Conservation (phyloP, 23 tunicate genomes). For the Pegea sp. region DNA sequence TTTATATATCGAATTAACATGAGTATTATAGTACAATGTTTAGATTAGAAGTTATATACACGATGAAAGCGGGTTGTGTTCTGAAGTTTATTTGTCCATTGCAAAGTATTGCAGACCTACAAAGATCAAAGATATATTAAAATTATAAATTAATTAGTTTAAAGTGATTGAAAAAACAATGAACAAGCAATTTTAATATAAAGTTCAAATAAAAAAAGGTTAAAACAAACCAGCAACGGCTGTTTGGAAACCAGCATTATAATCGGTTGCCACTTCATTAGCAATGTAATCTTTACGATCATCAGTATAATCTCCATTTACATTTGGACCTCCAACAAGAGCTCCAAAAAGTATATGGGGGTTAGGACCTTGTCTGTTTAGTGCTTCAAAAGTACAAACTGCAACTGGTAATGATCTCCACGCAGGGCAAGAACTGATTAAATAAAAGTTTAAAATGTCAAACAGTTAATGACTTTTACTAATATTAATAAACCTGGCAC, state of each 20-base stretch:
- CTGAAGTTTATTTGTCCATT: no score
- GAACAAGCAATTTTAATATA: not conserved
- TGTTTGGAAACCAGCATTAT: constrained; percentile 95
- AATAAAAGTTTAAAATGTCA: no score
- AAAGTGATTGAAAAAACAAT: no score
- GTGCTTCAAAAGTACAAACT: constrained; percentile 15
- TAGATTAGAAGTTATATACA: no score
- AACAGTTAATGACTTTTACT: no score
- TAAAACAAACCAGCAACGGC: constrained; percentile 60
- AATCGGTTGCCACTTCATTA: constrained; percentile 91
- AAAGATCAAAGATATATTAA: no score
- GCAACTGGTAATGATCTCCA: constrained; percentile 16
- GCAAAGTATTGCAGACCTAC: no score
- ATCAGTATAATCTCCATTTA: constrained; percentile 31
- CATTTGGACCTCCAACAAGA: constrained; percentile 88
- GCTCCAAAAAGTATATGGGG: constrained; percentile 86
- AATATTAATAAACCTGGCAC: constrained; percentile 40
- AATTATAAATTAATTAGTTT: no score
- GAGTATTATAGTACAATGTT: no score
- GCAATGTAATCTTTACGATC: constrained; percentile 55
- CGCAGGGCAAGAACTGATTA: constrained; percentile 60
- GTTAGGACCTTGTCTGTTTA: constrained; percentile 22
- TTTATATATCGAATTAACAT: no score
- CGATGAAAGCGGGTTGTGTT: no score
- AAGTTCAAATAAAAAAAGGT: not conserved